These are phyloP conservation scores for Pachycephala philippinensis DNA, from an alignment of 2,113 vertebrate genomes.

Conservation along the genomic window DNA sequence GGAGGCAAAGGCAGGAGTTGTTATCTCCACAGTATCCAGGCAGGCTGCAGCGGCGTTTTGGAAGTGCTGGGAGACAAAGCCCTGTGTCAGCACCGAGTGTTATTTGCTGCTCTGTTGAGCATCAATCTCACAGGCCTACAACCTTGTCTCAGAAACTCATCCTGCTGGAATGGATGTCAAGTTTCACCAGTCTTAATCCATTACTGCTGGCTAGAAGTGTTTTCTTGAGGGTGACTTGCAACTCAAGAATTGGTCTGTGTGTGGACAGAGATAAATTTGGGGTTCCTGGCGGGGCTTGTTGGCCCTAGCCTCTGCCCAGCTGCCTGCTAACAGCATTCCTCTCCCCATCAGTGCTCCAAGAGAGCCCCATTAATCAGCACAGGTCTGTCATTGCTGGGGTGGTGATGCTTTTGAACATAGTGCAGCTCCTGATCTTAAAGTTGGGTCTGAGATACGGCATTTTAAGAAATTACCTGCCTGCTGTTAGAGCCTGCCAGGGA, in stretches of 20 bases:
- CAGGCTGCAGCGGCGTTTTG: not conserved
- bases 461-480: not conserved
- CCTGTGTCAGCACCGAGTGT: not conserved
- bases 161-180: not conserved
- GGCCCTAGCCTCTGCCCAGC: not conserved
- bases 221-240: not conserved
- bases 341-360: not conserved
- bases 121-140: not conserved
- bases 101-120: not conserved
- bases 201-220: not conserved
- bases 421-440: not conserved
- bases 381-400: not conserved
- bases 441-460: not conserved
- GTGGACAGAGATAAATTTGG: not conserved
- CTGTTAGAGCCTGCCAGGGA: not conserved
- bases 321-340: not conserved
- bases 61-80: slow-evolving; percentile 39
- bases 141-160: not conserved
- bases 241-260: not conserved
- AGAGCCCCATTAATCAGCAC: not conserved
- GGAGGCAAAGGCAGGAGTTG: not conserved
- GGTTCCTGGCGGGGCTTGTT: not conserved
- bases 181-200: not conserved
- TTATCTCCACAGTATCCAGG: not conserved
- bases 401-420: not conserved